Base-by-base conservation (phyloP, 2,888 invertebrate genomes). In the Rugalucina vietnamica region DNA sequence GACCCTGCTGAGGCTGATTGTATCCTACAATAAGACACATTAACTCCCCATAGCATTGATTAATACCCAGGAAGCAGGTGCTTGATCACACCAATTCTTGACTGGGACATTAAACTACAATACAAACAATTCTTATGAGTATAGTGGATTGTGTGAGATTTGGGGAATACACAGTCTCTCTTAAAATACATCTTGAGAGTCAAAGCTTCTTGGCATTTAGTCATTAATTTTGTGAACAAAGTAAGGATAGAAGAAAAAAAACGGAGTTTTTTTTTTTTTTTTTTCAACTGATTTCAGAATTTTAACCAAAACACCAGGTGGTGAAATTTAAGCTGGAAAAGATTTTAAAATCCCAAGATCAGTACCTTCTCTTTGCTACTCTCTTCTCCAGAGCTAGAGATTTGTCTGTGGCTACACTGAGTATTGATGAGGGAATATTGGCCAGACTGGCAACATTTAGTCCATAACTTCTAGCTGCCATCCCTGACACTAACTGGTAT, bases 391-490 rank as follows among this genome's bases (percentile, higher is more conserved):
- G 75, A 34, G 89, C 83, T 1, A 88, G 79, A 14, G 93, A 93
- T 82, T 91, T 91, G 21, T 75, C 24, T 0, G 89, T 54, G 14
- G 93, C 94, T 24, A 76, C 69, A 27, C 85, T 79, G 50, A 95
- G 84, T 39, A 95, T 91, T 5, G 87, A 54, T 2, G 72, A 39
- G 18, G 94, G 93, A 32, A 95, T 89, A 36, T 92, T 92, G 18
- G 95, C 95, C 43, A 95, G 87, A 29, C 94, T 89, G 8, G 95
- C 95, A 3, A 95, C 95, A 90, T 95, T 95, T 32, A 95, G 90
- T 3, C 95, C 95, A 87, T 95, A 95, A 85, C 95, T 95, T 70
- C 93, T 90, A 1, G 89, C 92, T n/a, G 95, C 94, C 32, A 88
- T 88, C 24, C 95, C 95, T 54, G 78, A 50, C 0, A 92, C 93